Conservation (phyloP, 1,140 invertebrate species). For the Lepidurus apus region DNA sequence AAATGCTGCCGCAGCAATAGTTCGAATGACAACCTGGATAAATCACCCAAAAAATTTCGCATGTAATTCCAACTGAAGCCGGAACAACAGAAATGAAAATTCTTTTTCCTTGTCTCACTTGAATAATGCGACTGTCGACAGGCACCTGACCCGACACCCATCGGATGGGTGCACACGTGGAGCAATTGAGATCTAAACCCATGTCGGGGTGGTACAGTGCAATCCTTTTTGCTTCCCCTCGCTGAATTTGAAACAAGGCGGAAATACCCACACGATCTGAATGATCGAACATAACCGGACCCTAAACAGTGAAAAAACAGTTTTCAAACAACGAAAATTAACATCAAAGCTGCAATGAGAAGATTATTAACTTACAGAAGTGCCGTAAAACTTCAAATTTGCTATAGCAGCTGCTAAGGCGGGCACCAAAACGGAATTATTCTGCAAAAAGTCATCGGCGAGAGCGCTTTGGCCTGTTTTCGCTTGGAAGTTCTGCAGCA, state of each 20-base stretch:
- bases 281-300: constrained; percentile 76
- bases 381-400: constrained; percentile 68
- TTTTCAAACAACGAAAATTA: constrained; percentile 26
- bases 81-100: background rate
- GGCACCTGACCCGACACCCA: constrained; percentile 74
- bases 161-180: constrained; percentile 58
- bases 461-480: background rate
- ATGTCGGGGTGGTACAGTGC: constrained; percentile 67
- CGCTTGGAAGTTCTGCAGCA: constrained; percentile 43
- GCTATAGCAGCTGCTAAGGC: constrained; percentile 62
- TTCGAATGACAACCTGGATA: constrained; percentile 53
- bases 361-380: constrained; percentile 61
- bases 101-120: background rate
- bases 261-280: constrained; percentile 77
- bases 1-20: constrained; percentile 68
- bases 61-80: background rate
- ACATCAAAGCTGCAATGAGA: no score
- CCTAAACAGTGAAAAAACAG: constrained; percentile 52
- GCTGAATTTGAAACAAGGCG: constrained; percentile 77
- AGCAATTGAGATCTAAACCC: constrained; percentile 63
- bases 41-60: background rate
- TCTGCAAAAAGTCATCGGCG: background rate
- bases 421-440: background rate
- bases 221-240: constrained; percentile 60
- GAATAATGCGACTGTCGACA: constrained; percentile 56